Percentiles rank a stretch among this genome's conserved stretches.
Conservation (phyloP, 2,888 invertebrate species). For the Lithophane leautieri region DNA sequence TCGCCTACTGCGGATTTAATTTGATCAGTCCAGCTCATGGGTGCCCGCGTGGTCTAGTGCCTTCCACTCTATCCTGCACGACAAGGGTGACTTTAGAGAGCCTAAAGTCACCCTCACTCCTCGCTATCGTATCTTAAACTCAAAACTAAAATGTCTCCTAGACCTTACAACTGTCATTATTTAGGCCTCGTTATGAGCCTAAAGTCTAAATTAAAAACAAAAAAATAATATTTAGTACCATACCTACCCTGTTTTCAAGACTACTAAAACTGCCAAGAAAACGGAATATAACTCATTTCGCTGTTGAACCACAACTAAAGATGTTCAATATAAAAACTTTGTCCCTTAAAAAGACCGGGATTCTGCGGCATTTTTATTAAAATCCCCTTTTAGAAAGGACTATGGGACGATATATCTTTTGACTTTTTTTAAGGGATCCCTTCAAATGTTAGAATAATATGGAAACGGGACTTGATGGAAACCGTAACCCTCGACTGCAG, state of each 20-base stretch:
- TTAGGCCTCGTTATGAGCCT: slow-evolving; percentile 13
- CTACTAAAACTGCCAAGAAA: slow-evolving; percentile 32
- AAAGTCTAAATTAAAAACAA: slow-evolving; percentile 4
- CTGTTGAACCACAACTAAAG: slow-evolving; percentile 19
- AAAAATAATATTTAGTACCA: slow-evolving; percentile 7
- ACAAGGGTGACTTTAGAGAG: too few relatives aligned
- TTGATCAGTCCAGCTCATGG: too few relatives aligned
- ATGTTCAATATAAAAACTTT: slow-evolving; percentile 36
- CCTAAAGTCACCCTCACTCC: too few relatives aligned
- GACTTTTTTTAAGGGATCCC: slow-evolving; percentile 30
- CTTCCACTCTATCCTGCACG: too few relatives aligned
- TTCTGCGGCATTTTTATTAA: slow-evolving; percentile 49
- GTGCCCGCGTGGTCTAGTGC: too few relatives aligned
- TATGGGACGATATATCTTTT: slow-evolving; percentile 26
- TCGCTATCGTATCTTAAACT: not conserved
- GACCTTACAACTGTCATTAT: slow-evolving; percentile 4
- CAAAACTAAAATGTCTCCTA: not conserved
- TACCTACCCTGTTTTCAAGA: not conserved
- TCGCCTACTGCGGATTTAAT: too few relatives aligned
- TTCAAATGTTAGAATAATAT: slow-evolving; percentile 42
- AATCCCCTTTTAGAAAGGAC: slow-evolving; percentile 20
- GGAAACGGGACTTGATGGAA: slow-evolving; percentile 35
- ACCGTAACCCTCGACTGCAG: slow-evolving; percentile 32
- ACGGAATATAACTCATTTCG: slow-evolving; percentile 25
- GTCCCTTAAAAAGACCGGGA: slow-evolving; percentile 22